Conservation (phyloP, 2,888 invertebrate species). For the Ethmia dodecea region DNA sequence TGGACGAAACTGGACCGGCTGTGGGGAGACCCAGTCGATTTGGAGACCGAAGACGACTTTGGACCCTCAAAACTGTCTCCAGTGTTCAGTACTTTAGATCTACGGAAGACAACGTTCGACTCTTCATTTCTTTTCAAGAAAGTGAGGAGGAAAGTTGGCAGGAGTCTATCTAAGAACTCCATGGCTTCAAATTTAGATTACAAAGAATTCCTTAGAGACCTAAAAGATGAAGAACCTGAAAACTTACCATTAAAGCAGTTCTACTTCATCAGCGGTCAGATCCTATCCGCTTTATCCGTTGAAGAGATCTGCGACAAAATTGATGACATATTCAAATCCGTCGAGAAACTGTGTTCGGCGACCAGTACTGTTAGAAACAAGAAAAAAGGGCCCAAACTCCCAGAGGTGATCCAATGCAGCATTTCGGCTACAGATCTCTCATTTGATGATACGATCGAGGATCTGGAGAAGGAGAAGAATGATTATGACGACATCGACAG, state of each 20-base stretch:
- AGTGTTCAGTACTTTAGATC: conserved; percentile 49
- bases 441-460: conserved; percentile 49
- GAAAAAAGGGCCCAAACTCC: conserved; percentile 29
- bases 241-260: conserved; percentile 38
- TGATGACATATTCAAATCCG: conserved; percentile 60
- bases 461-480: conserved; percentile 26
- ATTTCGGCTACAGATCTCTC: conserved; percentile 50
- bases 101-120: conserved; percentile 53
- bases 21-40: conserved; percentile 61
- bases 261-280: conserved; percentile 48
- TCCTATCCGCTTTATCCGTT: conserved; percentile 53
- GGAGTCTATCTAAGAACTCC: conserved; percentile 39
- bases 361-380: conserved; percentile 40
- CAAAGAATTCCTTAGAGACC: conserved; percentile 47
- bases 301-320: conserved; percentile 59
- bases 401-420: conserved; percentile 54
- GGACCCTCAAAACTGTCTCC: conserved; percentile 30
- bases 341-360: conserved; percentile 51
- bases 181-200: conserved; percentile 37
- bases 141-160: conserved; percentile 40
- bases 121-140: conserved; percentile 56
- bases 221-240: conserved; percentile 28
- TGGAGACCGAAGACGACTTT: conserved; percentile 46
- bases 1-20: conserved; percentile 57
- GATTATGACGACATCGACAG: conserved; percentile 45